Conservation (phyloP, 2,888 invertebrate genomes). For the Melikaiella ostensackeni region DNA sequence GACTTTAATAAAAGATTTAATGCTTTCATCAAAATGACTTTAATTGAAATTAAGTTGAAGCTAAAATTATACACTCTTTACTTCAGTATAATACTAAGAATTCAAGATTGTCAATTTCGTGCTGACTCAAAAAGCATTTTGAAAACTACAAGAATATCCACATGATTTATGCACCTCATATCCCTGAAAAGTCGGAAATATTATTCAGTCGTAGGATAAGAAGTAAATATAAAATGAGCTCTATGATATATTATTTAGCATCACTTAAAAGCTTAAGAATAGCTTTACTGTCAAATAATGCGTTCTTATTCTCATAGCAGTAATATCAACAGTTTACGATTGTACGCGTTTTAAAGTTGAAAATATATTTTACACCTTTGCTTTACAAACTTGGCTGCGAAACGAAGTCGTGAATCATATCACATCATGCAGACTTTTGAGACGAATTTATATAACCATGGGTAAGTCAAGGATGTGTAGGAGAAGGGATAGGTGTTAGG, state of each 20-base stretch:
- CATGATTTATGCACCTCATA: not conserved
- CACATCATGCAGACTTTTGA: not conserved
- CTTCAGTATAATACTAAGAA: too few species aligned
- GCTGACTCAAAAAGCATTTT: too few species aligned
- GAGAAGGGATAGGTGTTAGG: too few species aligned
- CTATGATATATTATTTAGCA: not conserved
- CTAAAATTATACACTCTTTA: too few species aligned
- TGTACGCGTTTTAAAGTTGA: not conserved
- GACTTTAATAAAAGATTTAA: too few species aligned
- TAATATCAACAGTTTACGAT: not conserved
- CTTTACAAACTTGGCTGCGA: not conserved
- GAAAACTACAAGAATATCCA: not conserved
- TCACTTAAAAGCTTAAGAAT: not conserved
- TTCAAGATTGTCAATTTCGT: too few species aligned
- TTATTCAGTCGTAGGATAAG: not conserved
- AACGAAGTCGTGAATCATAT: not conserved
- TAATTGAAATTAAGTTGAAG: too few species aligned
- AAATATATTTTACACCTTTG: conserved; percentile 1
- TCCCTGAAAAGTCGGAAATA: not conserved
- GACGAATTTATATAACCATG: too few species aligned
- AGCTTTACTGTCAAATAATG: not conserved
- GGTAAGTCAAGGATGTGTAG: too few species aligned
- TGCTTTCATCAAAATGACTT: too few species aligned
- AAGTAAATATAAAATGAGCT: not conserved
- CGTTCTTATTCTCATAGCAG: not conserved